These are phyloP conservation scores for Myotis myotis DNA, from an alignment of 2,797 vertebrate genomes.

Conservation along the genomic window DNA sequence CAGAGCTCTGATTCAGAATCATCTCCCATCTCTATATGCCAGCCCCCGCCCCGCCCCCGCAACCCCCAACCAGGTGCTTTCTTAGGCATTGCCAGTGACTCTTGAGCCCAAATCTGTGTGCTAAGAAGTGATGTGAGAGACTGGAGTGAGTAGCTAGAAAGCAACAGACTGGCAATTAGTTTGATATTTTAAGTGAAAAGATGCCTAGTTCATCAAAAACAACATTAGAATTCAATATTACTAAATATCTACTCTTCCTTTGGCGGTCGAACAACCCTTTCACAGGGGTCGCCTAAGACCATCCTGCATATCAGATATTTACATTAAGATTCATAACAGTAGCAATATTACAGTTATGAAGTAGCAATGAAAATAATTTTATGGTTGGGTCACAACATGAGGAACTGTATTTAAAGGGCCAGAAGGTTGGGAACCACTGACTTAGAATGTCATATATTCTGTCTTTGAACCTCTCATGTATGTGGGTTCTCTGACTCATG, in stretches of 20 bases:
- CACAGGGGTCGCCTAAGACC: too few relatives aligned
- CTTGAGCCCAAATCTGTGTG: neutral
- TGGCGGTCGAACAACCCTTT: too few relatives aligned
- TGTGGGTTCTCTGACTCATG: neutral
- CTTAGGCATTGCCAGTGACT: neutral
- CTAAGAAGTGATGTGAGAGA: neutral
- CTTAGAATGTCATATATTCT: neutral
- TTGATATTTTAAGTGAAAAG: neutral
- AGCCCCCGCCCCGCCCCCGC: fast-evolving
- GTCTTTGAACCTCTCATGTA: neutral
- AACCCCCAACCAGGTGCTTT: neutral
- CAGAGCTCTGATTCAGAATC: neutral
- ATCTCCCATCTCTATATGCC: neutral
- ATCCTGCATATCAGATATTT: too few relatives aligned
- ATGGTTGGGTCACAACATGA: too few relatives aligned
- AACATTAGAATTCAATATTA: neutral
- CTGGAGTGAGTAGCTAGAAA: neutral
- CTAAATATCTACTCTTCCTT: too few relatives aligned
- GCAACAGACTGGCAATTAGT: neutral
- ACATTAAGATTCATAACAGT: too few relatives aligned
- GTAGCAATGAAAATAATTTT: too few relatives aligned
- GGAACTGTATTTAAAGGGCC: neutral
- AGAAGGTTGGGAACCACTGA: too few relatives aligned
- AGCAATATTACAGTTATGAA: too few relatives aligned
- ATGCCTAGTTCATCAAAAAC: neutral